These are phyloP conservation scores for Lasioglossum marginatum DNA, from an alignment of 2,888 invertebrate genomes.

Conservation along the genomic window DNA sequence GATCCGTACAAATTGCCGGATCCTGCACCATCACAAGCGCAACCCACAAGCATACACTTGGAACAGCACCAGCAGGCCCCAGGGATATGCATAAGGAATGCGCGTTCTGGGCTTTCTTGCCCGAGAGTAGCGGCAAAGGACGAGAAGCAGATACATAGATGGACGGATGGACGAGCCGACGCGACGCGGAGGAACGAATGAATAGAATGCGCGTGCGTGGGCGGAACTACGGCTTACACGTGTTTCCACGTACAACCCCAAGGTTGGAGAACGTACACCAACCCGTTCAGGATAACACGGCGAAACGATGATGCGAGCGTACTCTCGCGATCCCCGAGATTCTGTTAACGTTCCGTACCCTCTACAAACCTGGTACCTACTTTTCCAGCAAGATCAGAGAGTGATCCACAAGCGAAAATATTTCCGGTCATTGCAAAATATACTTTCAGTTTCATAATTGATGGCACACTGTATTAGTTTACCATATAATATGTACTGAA, in stretches of 20 bases:
- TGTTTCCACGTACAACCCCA: constrained; percentile 67
- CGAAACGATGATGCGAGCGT: constrained; percentile 31
- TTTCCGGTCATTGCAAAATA: no score
- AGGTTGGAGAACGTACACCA: constrained; percentile 80
- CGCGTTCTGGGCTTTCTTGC: constrained; percentile 65
- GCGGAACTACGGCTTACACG: constrained; percentile 71
- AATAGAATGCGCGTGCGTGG: constrained; percentile 77
- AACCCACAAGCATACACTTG: not conserved
- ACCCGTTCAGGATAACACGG: constrained; percentile 48
- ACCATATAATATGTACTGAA: no score
- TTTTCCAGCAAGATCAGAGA: not conserved
- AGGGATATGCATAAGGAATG: constrained; percentile 71
- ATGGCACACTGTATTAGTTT: no score
- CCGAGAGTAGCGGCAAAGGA: constrained; percentile 64
- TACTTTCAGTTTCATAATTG: no score
- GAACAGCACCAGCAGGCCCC: constrained; percentile 68
- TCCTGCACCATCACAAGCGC: constrained; percentile 49
- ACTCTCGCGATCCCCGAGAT: not conserved
- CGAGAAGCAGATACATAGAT: constrained; percentile 56
- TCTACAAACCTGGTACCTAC: not conserved
- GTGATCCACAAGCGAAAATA: not conserved
- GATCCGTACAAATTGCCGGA: constrained; percentile 73
- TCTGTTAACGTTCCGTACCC: not conserved
- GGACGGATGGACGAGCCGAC: constrained; percentile 58
- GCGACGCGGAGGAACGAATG: constrained; percentile 53